These are phyloP conservation scores for Torymus auratus DNA, from an alignment of 2,888 invertebrate genomes.

Conservation along the genomic window DNA sequence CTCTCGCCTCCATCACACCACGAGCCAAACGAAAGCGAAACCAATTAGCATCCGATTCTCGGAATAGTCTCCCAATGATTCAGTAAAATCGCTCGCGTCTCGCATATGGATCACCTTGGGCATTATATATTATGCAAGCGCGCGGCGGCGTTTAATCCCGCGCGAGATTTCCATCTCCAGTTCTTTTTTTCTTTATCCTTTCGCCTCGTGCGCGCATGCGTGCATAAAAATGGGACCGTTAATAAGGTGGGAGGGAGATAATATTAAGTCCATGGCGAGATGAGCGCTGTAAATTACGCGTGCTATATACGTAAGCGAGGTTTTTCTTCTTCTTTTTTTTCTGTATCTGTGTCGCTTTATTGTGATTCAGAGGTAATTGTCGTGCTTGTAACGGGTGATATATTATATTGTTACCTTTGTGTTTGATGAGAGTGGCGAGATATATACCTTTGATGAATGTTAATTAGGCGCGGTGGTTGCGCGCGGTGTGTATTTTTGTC, in stretches of 20 bases:
- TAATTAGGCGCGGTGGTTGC: too few relatives aligned
- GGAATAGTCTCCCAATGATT: background rate
- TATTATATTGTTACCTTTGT: too few relatives aligned
- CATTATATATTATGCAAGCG: conserved; percentile 26
- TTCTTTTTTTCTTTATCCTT: conserved; percentile 12
- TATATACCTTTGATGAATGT: too few relatives aligned
- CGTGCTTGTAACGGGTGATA: background rate
- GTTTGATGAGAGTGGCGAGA: too few relatives aligned
- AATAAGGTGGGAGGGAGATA: background rate
- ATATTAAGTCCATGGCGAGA: background rate
- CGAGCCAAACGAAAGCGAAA: too few relatives aligned
- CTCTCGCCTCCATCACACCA: background rate
- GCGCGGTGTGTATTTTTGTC: too few relatives aligned
- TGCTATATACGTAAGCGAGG: too few relatives aligned
- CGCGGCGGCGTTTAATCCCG: background rate
- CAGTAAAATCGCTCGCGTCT: background rate
- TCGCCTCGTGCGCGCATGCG: background rate
- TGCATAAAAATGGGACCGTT: background rate
- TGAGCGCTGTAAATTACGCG: background rate
- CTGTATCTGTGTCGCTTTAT: background rate
- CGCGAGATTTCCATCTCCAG: background rate
- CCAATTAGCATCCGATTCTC: too few relatives aligned
- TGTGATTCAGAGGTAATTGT: background rate
- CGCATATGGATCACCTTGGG: conserved; percentile 6
- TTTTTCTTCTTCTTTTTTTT: background rate